phyloP scores from a whole-genome alignment of 2,888 invertebrate genomes.

The Lepidocyrtoides sp. region DNA sequence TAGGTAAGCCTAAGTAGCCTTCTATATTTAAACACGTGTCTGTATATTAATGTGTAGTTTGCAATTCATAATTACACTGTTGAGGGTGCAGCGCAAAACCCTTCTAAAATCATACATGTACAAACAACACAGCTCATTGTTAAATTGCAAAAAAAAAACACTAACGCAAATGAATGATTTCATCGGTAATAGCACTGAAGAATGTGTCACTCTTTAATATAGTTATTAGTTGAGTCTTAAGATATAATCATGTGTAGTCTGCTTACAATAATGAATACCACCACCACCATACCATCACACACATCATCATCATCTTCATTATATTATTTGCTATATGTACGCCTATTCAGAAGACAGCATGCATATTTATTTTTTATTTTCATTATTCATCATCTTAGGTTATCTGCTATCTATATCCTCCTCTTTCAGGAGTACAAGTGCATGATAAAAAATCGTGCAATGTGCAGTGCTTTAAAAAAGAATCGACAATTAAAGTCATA shows the following conservation, averaged over 20 bases:
- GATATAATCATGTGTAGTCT: not conserved
- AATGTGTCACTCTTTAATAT: not conserved
- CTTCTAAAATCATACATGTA: constrained; percentile 24
- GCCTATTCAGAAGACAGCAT: not conserved
- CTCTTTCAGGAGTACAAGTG: constrained; percentile 7
- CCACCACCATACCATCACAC: too few species aligned
- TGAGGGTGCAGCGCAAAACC: not conserved
- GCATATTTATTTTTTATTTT: constrained; percentile 21
- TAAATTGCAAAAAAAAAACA: not conserved
- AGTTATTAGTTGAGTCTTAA: not conserved
- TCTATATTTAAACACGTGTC: constrained; percentile 9
- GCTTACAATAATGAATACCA: too few species aligned
- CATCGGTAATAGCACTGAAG: not conserved
- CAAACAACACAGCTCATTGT: not conserved
- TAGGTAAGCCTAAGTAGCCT: too few species aligned
- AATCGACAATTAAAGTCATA: constrained; percentile 70
- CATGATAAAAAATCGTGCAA: constrained; percentile 32
- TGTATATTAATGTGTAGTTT: constrained; percentile 3
- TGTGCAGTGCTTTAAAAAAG: constrained; percentile 42
- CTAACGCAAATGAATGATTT: not conserved
- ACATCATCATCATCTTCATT: too few species aligned
- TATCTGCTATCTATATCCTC: not conserved
- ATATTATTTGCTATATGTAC: too few species aligned
- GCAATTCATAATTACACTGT: constrained; percentile 33
- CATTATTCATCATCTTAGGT: constrained; percentile 19